phyloP scores from a whole-genome alignment of 2,113 vertebrate genomes.

The Zosterops pallidus region DNA sequence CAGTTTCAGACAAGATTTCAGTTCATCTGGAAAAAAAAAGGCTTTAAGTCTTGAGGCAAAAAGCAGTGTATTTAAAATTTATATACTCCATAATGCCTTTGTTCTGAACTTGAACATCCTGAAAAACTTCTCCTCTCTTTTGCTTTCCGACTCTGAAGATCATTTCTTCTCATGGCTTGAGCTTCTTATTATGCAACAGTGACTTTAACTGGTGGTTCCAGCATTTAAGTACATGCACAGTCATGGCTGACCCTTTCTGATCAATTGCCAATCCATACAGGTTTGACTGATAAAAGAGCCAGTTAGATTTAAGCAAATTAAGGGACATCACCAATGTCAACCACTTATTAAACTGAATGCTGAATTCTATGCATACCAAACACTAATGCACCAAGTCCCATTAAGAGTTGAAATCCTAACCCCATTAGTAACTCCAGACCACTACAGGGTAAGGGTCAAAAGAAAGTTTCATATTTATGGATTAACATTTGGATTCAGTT shows the following conservation, averaged over 20 bases:
- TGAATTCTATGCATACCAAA: conserved; percentile 80
- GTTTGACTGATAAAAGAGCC: conserved; percentile 89
- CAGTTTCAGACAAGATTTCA: conserved; percentile 93
- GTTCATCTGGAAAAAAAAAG: conserved; percentile 84
- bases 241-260: conserved; percentile 84
- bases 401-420: conserved; percentile 80
- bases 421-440: conserved; percentile 79
- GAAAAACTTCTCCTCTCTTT: conserved; percentile 81
- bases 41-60: conserved; percentile 93
- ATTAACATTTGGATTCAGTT: conserved; percentile 75
- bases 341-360: conserved; percentile 80
- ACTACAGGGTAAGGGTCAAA: conserved; percentile 66
- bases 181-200: conserved; percentile 78
- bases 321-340: conserved; percentile 87
- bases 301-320: conserved; percentile 88
- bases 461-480: conserved; percentile 80
- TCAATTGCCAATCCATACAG: conserved; percentile 86
- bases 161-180: conserved; percentile 68
- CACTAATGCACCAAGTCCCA: conserved; percentile 76
- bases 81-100: conserved; percentile 97
- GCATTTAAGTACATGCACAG: conserved; percentile 87
- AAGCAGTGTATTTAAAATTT: conserved; percentile 99
- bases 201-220: conserved; percentile 76
- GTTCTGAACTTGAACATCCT: conserved; percentile 98
- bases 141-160: conserved; percentile 71